Base-by-base conservation (phyloP, 2,113 vertebrate genomes). In the Scalopus aquaticus region DNA sequence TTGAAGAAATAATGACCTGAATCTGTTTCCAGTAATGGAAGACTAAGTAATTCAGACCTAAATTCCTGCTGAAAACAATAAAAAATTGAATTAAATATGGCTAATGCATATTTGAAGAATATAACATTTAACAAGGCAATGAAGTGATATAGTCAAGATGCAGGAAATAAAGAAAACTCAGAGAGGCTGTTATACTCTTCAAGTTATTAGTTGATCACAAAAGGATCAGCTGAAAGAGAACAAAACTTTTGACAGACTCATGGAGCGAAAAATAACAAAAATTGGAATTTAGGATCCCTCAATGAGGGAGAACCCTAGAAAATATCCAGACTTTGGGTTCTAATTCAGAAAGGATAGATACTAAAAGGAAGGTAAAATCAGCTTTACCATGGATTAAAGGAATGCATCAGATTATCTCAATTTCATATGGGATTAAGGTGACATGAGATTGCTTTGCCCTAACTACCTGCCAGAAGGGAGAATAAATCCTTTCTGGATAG, bases 361-460 rank as follows among this genome's bases (percentile, higher is more conserved):
- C 49, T 51, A 35, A 92, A 85, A 81, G 9, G 67, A 93, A 93
- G 35, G 37, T 26, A 79, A 83, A 94, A 77, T 62, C 49, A 95
- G 51, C 22, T 5, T 84, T 91, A 15, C 67, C 8, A 60, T 67
- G 44, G 12, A 79, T 32, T 73, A 12, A 88, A 72, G 24, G 17
- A 20, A 44, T 78, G 16, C 69, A 93, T 89, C 84, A 81, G 54
- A 94, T 62, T 51, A 69, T 62, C 5, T 90, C 77, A 89, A 32
- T 44, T 60, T 91, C 60, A 67, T 28, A 49, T 0, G 88, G 37
- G 44, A 85, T 58, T 88, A 76, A 93, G n/a, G 26, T 88, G 46
- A 91, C 62, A 22, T 39, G 26, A 10, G 19, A 95, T 65, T 95
- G 28, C 58, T 96, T 79, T 60, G 13, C 32, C n/a, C 12, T 35